These are phyloP conservation scores for Tyrophagus putrescentiae DNA, from an alignment of 1,140 invertebrate species.

Conservation along the genomic window DNA sequence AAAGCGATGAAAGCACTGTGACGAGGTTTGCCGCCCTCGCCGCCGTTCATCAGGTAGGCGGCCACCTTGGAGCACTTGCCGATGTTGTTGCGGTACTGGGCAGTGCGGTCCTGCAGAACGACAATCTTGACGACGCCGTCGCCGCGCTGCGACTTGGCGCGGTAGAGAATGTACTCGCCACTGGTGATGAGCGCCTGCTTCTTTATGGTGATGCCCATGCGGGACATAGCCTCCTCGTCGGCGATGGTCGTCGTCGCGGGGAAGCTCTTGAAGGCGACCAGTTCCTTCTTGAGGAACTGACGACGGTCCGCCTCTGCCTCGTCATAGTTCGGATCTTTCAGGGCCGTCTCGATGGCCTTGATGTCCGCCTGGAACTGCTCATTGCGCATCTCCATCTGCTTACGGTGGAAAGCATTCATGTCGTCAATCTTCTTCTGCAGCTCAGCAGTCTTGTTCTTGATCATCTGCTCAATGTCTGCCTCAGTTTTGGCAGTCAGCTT, in stretches of 20 bases:
- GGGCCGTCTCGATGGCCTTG: neutral
- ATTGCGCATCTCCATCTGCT: too few species aligned
- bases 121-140: neutral
- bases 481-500: neutral
- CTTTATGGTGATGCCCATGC: neutral
- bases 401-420: too few species aligned
- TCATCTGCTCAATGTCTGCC: neutral
- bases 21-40: neutral
- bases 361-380: too few species aligned
- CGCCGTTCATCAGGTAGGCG: neutral
- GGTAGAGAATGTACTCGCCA: neutral
- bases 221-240: neutral
- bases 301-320: neutral
- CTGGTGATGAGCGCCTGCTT: neutral
- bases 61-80: neutral
- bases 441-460: too few species aligned
- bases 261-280: conserved; percentile 1
- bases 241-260: neutral
- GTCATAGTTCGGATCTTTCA: neutral
- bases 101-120: neutral
- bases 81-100: neutral
- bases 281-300: neutral
- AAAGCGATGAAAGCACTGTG: neutral
- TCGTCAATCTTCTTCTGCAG: neutral
- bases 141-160: neutral